Evolutionary conservation across 2,888 invertebrate species (phyloP), one percentile per base, ranked within the genome.

Genomic region (Acronicta leporina): DNA sequence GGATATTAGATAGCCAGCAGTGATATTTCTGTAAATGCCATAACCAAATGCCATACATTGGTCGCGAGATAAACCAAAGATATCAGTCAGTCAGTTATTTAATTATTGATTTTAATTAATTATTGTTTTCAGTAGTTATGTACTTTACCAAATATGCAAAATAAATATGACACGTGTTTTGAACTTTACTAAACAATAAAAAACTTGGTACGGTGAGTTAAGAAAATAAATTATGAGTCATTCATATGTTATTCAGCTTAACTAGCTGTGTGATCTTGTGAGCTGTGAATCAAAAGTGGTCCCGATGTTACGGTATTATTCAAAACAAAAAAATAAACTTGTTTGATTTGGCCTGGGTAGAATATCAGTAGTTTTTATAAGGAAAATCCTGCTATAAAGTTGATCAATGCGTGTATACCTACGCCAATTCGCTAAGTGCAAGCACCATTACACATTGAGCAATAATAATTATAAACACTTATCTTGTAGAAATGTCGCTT

Each of bases 301-400:
- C 6, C 33, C 27, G 11, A 16, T 7, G 15, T 33, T 16, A 13
- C 15, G 48, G 48, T 50, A 44, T 44, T 55, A 41, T 42, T 16
- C 33, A 5, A 14, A 25, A 10, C 25, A 11, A 16, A 57, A 59
- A 68, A 5, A 38, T 33, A 45, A 49, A 46, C 30, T 40, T 52
- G 15, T 51, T 55, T 46, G 33, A 56, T 38, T 27, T 41, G 14
- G 46, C 33, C 44, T 25, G 47, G 46, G 42, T 44, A 41, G 50
- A 47, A 57, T 59, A 30, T 30, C n/a, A 48, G 61, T 25, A 44
- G 41, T 41, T 55, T 42, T 27, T 47, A 57, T 56, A 42, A 68
- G 65, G 68, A 76, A 74, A 76, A 76, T 68, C 51, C 56, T 61
- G 59, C 47, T 44, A 25, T 35, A 35, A 47, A 41, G 43, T 58